A percentile compares a stretch with the other conserved stretches of the same genome.
These are phyloP conservation scores for Cathartes aura DNA, from an alignment of 2,113 vertebrate genomes.

Conservation along the genomic window DNA sequence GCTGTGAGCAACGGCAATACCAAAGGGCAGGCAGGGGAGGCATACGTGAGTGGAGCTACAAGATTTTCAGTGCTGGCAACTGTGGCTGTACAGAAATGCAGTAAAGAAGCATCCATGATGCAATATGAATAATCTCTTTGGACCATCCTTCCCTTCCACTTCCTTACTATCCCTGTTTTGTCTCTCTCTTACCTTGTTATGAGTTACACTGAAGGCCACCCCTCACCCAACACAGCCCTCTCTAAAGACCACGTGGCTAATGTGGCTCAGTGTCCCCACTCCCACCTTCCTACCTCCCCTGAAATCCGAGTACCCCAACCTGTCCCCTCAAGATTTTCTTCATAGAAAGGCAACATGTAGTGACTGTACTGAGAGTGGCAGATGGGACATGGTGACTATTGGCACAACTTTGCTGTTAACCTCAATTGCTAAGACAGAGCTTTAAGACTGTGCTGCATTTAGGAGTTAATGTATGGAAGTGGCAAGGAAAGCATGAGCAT, in stretches of 20 bases:
- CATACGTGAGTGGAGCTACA: not conserved
- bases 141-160: not conserved
- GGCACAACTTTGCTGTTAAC: not conserved
- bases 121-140: not conserved
- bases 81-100: not conserved
- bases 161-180: not conserved
- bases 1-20: fast-evolving
- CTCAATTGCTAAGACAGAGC: not conserved
- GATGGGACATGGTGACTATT: not conserved
- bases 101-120: fast-evolving
- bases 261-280: fast-evolving
- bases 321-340: not conserved
- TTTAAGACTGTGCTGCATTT: not conserved
- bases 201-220: not conserved
- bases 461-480: not conserved
- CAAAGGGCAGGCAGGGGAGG: not conserved
- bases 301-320: not conserved
- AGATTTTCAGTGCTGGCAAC: not conserved
- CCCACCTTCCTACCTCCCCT: not conserved
- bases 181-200: not conserved
- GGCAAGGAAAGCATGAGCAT: not conserved
- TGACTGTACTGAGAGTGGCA: not conserved
- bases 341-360: not conserved
- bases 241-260: fast-evolving
- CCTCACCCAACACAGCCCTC: fast-evolving